Conservation (phyloP, 2,888 invertebrate species). For the Apotomis betuletana region DNA sequence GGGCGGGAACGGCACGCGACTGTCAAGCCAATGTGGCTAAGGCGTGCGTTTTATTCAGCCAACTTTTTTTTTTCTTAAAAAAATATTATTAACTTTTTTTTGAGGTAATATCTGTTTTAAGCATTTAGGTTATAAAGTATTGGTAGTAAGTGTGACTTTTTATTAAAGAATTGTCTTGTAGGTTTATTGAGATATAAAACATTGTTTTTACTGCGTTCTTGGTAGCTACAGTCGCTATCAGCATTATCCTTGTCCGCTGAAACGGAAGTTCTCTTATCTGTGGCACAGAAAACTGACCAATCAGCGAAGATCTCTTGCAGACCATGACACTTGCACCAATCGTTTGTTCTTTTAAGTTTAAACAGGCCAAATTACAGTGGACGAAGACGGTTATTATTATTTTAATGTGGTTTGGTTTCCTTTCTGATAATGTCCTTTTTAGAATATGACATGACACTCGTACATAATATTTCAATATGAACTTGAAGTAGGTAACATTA, state of each 20-base stretch:
- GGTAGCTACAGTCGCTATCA: constrained; percentile 50
- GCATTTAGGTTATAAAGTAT: not conserved
- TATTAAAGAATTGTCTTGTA: too few relatives aligned
- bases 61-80: not conserved
- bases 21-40: constrained; percentile 42
- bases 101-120: not conserved
- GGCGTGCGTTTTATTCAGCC: constrained; percentile 14
- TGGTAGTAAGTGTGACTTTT: too few relatives aligned
- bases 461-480: not conserved
- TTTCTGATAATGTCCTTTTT: constrained; percentile 36
- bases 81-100: not conserved
- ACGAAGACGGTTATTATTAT: constrained; percentile 48
- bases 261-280: constrained; percentile 73
- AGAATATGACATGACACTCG: constrained; percentile 18
- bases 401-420: constrained; percentile 41
- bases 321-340: constrained; percentile 52
- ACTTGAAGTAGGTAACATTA: too few relatives aligned
- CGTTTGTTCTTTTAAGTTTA: constrained; percentile 59
- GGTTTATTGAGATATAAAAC: not conserved
- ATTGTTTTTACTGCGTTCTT: constrained; percentile 47
- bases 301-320: constrained; percentile 58
- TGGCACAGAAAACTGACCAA: constrained; percentile 63
- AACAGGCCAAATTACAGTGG: constrained; percentile 56
- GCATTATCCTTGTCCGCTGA: constrained; percentile 53
- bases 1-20: constrained; percentile 78